Base-by-base conservation (phyloP, 2,888 invertebrate genomes). In the Chloroclystis v-ata region DNA sequence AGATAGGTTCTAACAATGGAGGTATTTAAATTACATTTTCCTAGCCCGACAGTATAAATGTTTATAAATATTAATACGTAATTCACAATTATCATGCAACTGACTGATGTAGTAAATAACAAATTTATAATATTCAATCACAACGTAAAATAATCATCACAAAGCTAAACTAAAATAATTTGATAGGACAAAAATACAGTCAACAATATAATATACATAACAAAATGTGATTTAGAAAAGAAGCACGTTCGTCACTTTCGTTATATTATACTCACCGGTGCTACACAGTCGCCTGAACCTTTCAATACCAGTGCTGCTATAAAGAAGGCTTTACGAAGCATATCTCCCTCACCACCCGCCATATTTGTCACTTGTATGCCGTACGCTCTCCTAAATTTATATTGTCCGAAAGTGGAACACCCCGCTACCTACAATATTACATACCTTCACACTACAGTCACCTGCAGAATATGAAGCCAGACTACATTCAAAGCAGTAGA, bases 301-400 rank as follows among this genome's bases (percentile, higher is more conserved):
- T 43, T 54, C 47, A 41, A 58, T 52, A 49, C 50, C 49, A 43
- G 40, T 44, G 41, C 20, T 28, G 39, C 28, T 44, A 39, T 29
- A 42, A 32, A 37, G 38, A 42, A 52, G 46, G 49, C 52, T 50
- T 47, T 54, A 51, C 43, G 44, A 43, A 40, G 37, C 39, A 35
- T 33, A 30, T 47, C 46, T 38, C 46, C 43, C 43, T 16, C 16
- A 38, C 16, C 7, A 9, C 26, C 28, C 38, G 39, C 16, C 24
- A 37, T 52, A 60, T 60, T 61, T 61, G 58, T 63, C 61, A 64
- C 58, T 55, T 59, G 58, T 57, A 58, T 52, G 57, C 59, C 59
- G 52, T 56, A 53, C 49, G 56, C 55, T 58, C 41, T 40, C 41
- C 37, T 43, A 54, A 61, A 64, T 61, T 52, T 58, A 57, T 35